Evolutionary conservation across 2,113 vertebrate genomes (phyloP).

Genomic region (Proteles cristata): DNA sequence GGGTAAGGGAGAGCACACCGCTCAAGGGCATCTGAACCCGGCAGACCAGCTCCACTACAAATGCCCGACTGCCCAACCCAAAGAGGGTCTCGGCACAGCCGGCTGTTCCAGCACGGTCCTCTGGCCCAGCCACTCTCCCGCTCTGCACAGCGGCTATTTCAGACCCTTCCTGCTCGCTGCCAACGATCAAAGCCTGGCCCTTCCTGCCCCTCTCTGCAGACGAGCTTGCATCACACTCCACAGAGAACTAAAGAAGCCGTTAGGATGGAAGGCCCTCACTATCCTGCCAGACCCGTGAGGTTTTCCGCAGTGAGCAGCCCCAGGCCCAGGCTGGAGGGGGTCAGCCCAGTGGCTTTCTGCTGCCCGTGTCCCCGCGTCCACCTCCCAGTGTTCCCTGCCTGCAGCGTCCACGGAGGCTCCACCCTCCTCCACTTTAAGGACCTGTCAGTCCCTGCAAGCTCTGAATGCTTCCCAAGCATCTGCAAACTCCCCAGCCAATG

Average conservation of each 20-base stretch:
- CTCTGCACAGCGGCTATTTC: not conserved
- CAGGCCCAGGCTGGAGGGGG: not conserved
- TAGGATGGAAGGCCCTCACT: not conserved
- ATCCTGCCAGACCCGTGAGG: not conserved
- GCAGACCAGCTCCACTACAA: not conserved
- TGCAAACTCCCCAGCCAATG: not conserved
- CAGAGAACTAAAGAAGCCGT: not conserved
- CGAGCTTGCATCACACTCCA: not conserved
- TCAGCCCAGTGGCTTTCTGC: not conserved
- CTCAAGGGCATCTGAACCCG: not conserved
- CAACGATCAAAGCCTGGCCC: not conserved
- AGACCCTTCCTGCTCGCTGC: not conserved
- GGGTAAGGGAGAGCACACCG: no score
- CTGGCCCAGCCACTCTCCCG: not conserved
- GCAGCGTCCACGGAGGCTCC: not conserved
- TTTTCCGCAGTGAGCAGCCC: not conserved
- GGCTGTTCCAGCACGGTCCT: accelerated
- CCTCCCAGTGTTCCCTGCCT: not conserved
- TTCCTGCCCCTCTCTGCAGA: not conserved
- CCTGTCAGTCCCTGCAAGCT: not conserved
- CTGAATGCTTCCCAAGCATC: not conserved
- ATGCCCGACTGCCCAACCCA: no score
- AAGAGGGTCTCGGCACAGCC: not conserved
- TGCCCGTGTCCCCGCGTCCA: not conserved
- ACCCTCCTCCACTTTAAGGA: not conserved